phyloP scores from a whole-genome alignment of 35 echinoderm and acorn worm species.

The Heliocidaris tuberculata region DNA sequence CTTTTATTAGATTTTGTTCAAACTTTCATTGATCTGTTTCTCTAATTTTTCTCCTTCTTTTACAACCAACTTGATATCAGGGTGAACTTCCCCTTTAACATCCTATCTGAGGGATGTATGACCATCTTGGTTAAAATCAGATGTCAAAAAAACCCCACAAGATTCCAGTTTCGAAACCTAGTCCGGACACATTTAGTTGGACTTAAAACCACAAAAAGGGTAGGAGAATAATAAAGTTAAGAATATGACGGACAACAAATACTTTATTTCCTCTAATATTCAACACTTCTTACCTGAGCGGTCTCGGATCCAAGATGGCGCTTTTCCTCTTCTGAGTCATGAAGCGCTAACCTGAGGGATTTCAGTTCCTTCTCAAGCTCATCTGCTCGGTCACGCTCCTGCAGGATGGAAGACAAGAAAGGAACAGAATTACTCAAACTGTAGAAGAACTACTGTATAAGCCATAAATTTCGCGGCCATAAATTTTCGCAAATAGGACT shows the following conservation, averaged over 20 bases:
- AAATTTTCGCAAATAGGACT: no score
- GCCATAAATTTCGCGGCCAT: no score
- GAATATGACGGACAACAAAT: neutral
- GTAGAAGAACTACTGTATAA: neutral
- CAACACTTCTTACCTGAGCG: conserved; percentile 60
- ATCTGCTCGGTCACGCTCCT: conserved; percentile 79
- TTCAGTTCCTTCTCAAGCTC: conserved; percentile 84
- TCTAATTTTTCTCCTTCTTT: no score
- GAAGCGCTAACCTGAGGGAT: conserved; percentile 67
- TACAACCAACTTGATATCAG: no score
- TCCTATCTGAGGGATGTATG: no score
- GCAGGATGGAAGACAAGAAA: conserved; percentile 10
- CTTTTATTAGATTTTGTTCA: no score
- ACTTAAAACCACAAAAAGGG: neutral
- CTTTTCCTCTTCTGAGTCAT: conserved; percentile 87
- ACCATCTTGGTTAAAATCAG: no score
- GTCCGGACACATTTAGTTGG: neutral
- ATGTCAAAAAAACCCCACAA: no score
- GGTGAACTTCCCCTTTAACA: no score
- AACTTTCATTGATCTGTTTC: no score
- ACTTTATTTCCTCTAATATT: neutral
- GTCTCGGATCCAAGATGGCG: conserved; percentile 82
- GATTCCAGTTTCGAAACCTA: no score
- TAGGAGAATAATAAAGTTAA: neutral
- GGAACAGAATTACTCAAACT: no score